Base-by-base conservation (phyloP, 2,113 vertebrate genomes). In the Parus major region DNA sequence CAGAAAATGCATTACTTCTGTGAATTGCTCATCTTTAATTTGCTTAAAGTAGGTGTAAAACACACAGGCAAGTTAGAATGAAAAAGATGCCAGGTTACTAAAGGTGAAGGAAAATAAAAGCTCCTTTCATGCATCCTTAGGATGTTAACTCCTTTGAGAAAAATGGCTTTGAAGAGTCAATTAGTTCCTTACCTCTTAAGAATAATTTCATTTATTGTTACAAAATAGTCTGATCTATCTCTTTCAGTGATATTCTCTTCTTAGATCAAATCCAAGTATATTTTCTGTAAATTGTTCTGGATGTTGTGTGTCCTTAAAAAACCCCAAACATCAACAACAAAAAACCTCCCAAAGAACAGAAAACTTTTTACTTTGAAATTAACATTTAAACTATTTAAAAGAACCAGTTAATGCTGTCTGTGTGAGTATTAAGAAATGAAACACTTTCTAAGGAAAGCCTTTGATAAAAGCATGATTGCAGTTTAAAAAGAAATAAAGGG, bases 21-120 rank as follows among this genome's bases (percentile, higher is more conserved):
- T 78, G 77, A 96, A 76, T 90, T 94, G 22, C 52, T 80, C 52
- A 44, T 75, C 80, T 53, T 93, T 95, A 94, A 65, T 88, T 95
- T 35, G 78, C 82, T 85, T 87, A 85, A 95, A 90, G 73, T 56
- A 49, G 46, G 56, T 44, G 35, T 53, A 75, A 86, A 92, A 71
- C 33, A 82, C 63, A 82, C 7, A 44, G 55, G 17, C 19, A 61
- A 90, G 85, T 85, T 81, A 31, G 68, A 80, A 52, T 86, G 50
- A 75, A 75, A 82, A 76, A 81, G 56, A 49, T 80, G 33, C 29
- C 52, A 52, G n/a, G 47, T 72, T 85, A 65, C 66, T 77, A 75
- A 82, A 75, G 36, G 46, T 76, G 63, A 96, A 77, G 49, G 2
- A 13, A 39, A 89, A 71, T 84, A 61, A 41, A 39, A 19, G 15